Evolutionary conservation across 1,140 invertebrate genomes (phyloP).

Genomic region (Aphidius ervi): DNA sequence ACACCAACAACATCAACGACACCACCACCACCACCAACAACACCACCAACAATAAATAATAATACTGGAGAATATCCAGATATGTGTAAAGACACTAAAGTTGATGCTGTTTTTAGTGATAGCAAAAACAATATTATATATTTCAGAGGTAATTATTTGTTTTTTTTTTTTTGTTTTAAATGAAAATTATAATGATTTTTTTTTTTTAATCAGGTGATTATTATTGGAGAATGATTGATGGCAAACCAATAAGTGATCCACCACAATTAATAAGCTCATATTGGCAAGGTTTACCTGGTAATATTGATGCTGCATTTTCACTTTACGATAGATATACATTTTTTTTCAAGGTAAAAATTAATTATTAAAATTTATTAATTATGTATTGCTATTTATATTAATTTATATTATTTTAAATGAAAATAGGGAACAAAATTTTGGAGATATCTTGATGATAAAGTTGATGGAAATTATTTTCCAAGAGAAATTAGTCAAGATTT

Average conservation of each 20-base stretch:
- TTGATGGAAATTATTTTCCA: slow-evolving; percentile 80
- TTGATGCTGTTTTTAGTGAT: slow-evolving; percentile 62
- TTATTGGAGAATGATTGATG: slow-evolving; percentile 77
- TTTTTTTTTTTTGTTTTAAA: too few relatives aligned
- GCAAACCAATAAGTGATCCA: slow-evolving; percentile 76
- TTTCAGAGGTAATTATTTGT: too few relatives aligned
- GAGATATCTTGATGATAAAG: slow-evolving; percentile 78
- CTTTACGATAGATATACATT: slow-evolving; percentile 90
- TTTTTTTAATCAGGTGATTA: slow-evolving; percentile 82
- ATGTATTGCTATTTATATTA: too few relatives aligned
- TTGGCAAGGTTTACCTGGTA: slow-evolving; percentile 77
- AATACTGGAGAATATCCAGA: slow-evolving; percentile 73
- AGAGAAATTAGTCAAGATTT: slow-evolving; percentile 88
- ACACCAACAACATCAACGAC: slow-evolving; percentile 34
- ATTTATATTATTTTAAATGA: background rate
- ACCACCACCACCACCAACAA: slow-evolving; percentile 31
- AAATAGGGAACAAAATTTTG: slow-evolving; percentile 80
- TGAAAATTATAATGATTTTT: slow-evolving; percentile 66
- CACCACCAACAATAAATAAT: slow-evolving; percentile 45
- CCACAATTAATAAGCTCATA: slow-evolving; percentile 72
- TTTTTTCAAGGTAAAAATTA: slow-evolving; percentile 71
- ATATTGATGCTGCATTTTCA: slow-evolving; percentile 86
- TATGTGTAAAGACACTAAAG: slow-evolving; percentile 77
- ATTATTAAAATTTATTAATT: too few relatives aligned
- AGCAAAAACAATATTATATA: too few relatives aligned